Evolutionary conservation across 2,797 vertebrate genomes (phyloP).

Genomic region (Cichlasoma orientale): DNA sequence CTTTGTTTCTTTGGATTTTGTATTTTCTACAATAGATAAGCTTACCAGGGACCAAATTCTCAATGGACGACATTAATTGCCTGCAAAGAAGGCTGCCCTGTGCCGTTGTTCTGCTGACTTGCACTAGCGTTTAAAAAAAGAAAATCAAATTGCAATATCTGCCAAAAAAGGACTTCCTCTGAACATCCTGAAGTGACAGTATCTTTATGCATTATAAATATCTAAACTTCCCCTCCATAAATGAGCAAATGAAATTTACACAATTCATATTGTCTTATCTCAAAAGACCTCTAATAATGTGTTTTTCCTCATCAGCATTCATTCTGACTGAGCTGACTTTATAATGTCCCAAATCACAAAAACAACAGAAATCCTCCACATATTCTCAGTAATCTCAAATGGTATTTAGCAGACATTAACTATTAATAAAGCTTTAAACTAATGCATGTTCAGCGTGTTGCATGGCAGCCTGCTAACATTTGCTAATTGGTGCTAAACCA

Average conservation of each 20-base stretch:
- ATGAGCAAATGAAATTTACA: neutral
- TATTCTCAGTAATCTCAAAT: too few species aligned
- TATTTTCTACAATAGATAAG: neutral
- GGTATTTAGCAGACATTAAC: too few species aligned
- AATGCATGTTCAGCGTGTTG: too few species aligned
- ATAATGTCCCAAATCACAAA: neutral
- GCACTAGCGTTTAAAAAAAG: too few species aligned
- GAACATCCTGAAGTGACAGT: neutral
- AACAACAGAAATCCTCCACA: neutral
- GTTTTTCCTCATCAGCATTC: neutral
- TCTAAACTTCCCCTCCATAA: neutral
- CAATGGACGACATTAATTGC: neutral
- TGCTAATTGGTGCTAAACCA: too few species aligned
- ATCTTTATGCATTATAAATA: neutral
- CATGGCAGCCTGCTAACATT: too few species aligned
- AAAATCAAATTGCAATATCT: neutral
- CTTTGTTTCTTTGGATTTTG: neutral
- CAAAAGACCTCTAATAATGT: neutral
- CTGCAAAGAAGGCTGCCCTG: neutral
- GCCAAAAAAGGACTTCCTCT: neutral
- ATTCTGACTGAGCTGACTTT: conserved; percentile 6
- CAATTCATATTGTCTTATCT: neutral
- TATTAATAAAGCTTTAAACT: too few species aligned
- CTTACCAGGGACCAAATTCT: neutral
- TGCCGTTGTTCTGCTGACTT: neutral